These are phyloP conservation scores for Tuberolachnus salignus DNA, from an alignment of 2,888 invertebrate genomes.

Conservation along the genomic window DNA sequence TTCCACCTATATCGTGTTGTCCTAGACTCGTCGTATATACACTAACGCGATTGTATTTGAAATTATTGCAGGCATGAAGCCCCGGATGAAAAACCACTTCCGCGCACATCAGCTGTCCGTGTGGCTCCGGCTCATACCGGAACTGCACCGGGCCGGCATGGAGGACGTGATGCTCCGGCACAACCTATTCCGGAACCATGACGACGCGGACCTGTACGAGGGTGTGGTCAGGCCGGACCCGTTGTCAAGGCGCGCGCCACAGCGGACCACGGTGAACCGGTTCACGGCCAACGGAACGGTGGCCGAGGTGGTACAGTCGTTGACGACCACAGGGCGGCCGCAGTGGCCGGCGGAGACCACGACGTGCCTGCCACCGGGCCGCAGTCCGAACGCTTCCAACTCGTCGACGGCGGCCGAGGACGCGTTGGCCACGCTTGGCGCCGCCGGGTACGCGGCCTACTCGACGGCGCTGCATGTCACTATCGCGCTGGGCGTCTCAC, in stretches of 20 bases:
- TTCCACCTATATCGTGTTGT: too few species aligned
- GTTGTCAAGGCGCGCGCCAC: conserved; percentile 67
- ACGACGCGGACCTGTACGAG: conserved; percentile 87
- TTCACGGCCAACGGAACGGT: conserved; percentile 59
- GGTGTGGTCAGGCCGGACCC: conserved; percentile 86
- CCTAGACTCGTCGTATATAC: too few species aligned
- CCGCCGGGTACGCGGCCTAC: conserved; percentile 62
- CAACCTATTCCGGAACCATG: conserved; percentile 87
- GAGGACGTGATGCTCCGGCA: conserved; percentile 85
- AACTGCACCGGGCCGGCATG: conserved; percentile 82
- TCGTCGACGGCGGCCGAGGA: conserved; percentile 42
- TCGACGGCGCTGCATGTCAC: conserved; percentile 79
- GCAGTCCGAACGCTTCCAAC: conserved; percentile 1
- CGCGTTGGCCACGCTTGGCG: conserved; percentile 52
- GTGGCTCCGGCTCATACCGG: conserved; percentile 92
- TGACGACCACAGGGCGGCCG: conserved; percentile 66
- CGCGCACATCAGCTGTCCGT: conserved; percentile 93
- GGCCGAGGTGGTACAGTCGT: conserved; percentile 63
- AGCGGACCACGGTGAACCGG: conserved; percentile 26
- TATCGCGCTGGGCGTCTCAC: conserved; percentile 80
- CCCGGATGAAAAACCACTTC: conserved; percentile 90
- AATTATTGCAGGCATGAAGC: conserved; percentile 78
- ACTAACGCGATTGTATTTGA: not conserved
- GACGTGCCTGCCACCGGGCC: conserved; percentile 53
- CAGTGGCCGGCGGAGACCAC: conserved; percentile 62